A percentile compares a stretch with the other conserved stretches of the same genome.
Conservation (phyloP, 2,113 vertebrate genomes). For the Melanocharis versteri region DNA sequence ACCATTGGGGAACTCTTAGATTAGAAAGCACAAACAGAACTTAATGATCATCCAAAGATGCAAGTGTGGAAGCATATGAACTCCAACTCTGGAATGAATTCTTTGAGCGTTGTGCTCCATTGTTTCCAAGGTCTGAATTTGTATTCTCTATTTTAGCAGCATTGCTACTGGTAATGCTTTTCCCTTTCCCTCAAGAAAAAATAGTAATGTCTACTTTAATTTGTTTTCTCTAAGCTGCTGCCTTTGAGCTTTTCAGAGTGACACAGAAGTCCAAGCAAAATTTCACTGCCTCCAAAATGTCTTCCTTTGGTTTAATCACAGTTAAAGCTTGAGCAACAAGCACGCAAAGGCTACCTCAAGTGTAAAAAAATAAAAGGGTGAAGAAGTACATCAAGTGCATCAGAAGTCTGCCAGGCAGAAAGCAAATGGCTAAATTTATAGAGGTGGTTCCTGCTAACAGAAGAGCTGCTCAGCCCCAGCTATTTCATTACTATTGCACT, state of each 20-base stretch:
- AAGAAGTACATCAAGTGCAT: background rate
- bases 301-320: background rate
- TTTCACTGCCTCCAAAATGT: background rate
- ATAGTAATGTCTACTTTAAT: background rate
- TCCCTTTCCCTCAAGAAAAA: background rate
- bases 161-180: background rate
- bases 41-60: background rate
- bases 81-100: background rate
- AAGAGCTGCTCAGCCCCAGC: background rate
- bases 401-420: background rate
- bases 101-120: background rate
- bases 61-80: background rate
- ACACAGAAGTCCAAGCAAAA: background rate
- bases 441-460: background rate
- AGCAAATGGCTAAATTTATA: background rate
- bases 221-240: background rate
- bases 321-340: background rate
- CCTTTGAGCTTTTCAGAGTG: background rate
- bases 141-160: background rate
- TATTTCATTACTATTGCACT: conserved; percentile 32
- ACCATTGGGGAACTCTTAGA: background rate
- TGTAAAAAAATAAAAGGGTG: background rate
- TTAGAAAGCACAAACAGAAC: background rate
- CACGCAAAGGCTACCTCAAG: background rate
- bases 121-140: background rate